Evolutionary conservation across 1,140 invertebrate species (phyloP), one percentile per base, ranked within the genome.

Genomic region (Sitobion miscanthi): DNA sequence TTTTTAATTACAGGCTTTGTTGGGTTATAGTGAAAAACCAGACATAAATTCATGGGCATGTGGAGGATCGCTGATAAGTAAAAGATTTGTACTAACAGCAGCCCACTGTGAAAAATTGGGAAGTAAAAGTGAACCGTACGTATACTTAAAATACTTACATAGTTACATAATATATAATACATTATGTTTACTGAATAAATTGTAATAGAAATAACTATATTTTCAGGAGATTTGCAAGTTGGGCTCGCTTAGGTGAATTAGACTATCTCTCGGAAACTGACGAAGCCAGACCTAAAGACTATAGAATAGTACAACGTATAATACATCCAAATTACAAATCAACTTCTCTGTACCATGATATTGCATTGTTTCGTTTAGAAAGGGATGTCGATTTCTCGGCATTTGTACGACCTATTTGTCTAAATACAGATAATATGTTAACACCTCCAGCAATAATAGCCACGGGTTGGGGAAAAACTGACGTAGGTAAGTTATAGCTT

Each of bases 381-480:
- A 77, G 94, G 95, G 25, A 94, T 95, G 6, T 94, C 90, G 11
- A 83, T 17, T 94, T 96, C 57, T 95, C 94, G 93, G 52, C 94
- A 49, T 94, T 94, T 87, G 94, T 96, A 7, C 95, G 95, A 93
- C 96, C 95, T 90, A 96, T 95, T 49, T 96, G 95, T 95, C 95
- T 95, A 5, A 96, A 97, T 94, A 93, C 83, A 1, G 87, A 77
- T 30, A 30, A 52, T 17, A n/a, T 45, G 17, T 35, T 93, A 38
- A n/a, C 11, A 35, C 82, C 85, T 4, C 94, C 77, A 38, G 89
- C 93, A 35, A 96, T 94, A 62, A 95, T 95, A 89, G 96, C 95
- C 8, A 96, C 95, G 47, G 96, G 96, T n/a, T 96, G 96, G 96
- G 96, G 96, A 87, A 95, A 95, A 35, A 94, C 86, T 8, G 94